Percentiles rank a stretch among this genome's conserved stretches.
These are phyloP conservation scores for Arctopsyche grandis DNA, from an alignment of 1,140 invertebrate genomes.

Conservation along the genomic window DNA sequence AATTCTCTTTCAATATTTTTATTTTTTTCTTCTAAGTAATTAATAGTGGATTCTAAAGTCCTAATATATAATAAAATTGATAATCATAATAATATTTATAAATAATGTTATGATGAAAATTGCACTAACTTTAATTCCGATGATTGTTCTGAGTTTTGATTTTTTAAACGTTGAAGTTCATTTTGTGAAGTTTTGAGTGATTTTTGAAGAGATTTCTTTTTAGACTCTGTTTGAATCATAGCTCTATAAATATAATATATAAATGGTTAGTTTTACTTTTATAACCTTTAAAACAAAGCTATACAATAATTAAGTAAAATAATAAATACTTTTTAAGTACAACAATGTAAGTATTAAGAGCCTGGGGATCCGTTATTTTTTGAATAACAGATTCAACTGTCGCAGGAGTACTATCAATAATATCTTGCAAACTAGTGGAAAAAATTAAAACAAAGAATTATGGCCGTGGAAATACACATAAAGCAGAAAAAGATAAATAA, in stretches of 20 bases:
- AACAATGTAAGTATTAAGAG: slow-evolving; percentile 43
- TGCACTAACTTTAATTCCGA: slow-evolving; percentile 39
- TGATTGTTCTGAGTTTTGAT: slow-evolving; percentile 35
- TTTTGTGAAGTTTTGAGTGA: slow-evolving; percentile 37
- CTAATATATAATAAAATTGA: slow-evolving; percentile 35
- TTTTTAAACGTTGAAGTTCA: slow-evolving; percentile 30
- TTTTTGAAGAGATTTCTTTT: slow-evolving; percentile 47
- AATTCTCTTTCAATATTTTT: slow-evolving; percentile 27
- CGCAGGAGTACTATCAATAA: slow-evolving; percentile 38
- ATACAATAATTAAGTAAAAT: not conserved
- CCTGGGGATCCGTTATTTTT: slow-evolving; percentile 26
- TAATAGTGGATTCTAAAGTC: not conserved
- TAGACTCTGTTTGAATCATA: slow-evolving; percentile 37
- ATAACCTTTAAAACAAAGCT: slow-evolving; percentile 6
- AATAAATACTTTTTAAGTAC: slow-evolving; percentile 47
- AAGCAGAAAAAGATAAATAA: slow-evolving; percentile 7
- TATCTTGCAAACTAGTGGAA: slow-evolving; percentile 39
- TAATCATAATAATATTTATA: not conserved
- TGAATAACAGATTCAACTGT: slow-evolving; percentile 45
- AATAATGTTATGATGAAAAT: not conserved
- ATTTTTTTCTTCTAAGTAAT: not conserved
- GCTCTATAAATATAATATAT: slow-evolving; percentile 21
- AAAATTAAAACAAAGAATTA: slow-evolving; percentile 23
- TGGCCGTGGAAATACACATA: not conserved
- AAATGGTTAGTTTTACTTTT: not conserved